phyloP scores from a whole-genome alignment of 1,140 invertebrate species.

The Neodiprion virginianus region DNA sequence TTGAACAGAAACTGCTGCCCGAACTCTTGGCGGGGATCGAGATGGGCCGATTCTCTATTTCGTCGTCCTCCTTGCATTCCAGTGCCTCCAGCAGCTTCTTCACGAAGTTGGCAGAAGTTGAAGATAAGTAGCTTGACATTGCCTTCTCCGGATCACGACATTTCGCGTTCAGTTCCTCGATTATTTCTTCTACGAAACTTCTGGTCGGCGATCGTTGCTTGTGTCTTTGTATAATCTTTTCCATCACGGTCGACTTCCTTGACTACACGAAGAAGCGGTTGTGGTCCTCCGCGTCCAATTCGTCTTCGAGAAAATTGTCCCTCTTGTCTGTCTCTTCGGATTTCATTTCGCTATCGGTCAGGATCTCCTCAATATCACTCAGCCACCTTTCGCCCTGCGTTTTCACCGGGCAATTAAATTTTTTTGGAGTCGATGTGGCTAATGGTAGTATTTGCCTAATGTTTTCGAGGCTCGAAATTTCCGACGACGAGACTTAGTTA shows the following conservation, averaged over 20 bases:
- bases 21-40: constrained; percentile 23
- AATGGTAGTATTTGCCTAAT: no score
- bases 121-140: background rate
- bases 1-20: constrained; percentile 24
- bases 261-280: background rate
- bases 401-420: no score
- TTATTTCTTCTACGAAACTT: constrained; percentile 22
- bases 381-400: no score
- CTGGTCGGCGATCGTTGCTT: background rate
- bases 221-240: constrained; percentile 19
- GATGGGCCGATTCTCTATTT: background rate
- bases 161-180: constrained; percentile 28
- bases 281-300: background rate
- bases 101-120: constrained; percentile 20
- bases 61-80: constrained; percentile 16
- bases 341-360: background rate
- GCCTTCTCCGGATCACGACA: background rate
- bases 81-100: constrained; percentile 27
- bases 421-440: no score
- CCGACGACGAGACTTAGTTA: no score
- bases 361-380: no score
- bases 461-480: no score
- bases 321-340: background rate
- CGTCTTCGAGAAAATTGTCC: background rate
- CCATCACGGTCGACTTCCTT: background rate